Evolutionary conservation across 2,113 vertebrate genomes (phyloP), one percentile per base, ranked within the genome.

Genomic region (Urocynchramus pylzowi): DNA sequence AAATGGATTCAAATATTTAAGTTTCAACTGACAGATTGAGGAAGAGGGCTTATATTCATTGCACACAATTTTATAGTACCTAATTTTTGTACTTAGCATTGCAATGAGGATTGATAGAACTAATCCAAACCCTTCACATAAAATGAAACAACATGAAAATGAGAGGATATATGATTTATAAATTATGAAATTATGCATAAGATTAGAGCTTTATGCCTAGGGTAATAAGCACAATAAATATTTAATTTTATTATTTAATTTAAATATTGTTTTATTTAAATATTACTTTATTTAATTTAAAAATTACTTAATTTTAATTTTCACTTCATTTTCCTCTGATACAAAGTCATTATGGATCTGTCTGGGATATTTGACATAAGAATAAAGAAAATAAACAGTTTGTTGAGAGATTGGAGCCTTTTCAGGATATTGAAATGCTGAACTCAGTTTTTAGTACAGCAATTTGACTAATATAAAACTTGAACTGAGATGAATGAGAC

Each of bases 101-200:
- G 84, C 26, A 73, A 85, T 87, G 47, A 91, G 71, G 64, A 84
- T 70, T 86, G 71, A 89, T 10, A 93, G 70, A 95, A 47, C 19
- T 77, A 84, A 90, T 86, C 52, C 44, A 94, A 95, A 81, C 47
- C 54, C 54, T 77, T 90, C 45, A 60, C 19, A 57, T 70, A 33
- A 20, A 89, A 57, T 57, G 71, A 92, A 95, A 41, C n/a, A 93
- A 80, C 37, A 85, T 44, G 37, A 87, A 93, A 95, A 87, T 69
- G 45, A 87, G 60, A 85, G 17, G 23, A 81, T 19, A 41, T 52
- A 69, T 0, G 2, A 71, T 82, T 90, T 71, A 63, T 50, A 89
- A 93, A 82, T 89, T 28, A 84, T n/a, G 21, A 70, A 88, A 81
- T 59, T 41, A 56, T 52, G 50, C 65, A 65, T 73, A 75, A 81